Base-by-base conservation (phyloP, 2,797 vertebrate genomes). In the Geotrypetes seraphini region DNA sequence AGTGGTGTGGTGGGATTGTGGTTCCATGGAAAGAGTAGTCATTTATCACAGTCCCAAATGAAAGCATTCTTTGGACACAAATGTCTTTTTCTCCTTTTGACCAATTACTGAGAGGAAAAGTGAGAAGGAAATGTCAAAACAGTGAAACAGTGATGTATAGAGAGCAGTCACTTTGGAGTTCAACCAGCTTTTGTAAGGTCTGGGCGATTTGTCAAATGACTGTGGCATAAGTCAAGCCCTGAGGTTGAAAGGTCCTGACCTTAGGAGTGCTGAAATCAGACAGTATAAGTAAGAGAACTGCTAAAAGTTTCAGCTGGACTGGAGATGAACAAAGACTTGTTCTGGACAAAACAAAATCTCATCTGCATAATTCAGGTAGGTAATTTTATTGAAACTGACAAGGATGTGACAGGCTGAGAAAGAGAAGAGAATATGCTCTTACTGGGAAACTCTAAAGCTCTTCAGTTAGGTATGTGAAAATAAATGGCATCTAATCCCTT, bases 191-290 rank as follows among this genome's bases (percentile, higher is more conserved):
- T 93, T 93, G 87, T 92, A 78, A 87, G 73, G 63, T 43, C 47
- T 56, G 77, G 86, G 77, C 69, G 80, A 96, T 96, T 92, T 95
- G 90, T 96, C 89, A 96, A 89, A 87, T 75, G 76, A 75, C 40
- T 69, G 89, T 92, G 91, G 91, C 91, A 96, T 85, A 94, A 95
- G 95, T 98, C 90, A 91, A 92, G 89, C 88, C 88, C 79, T 61
- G 78, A 88, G 89, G 93, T 91, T 96, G 88, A 96, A 93, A 96
- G 92, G 91, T 90, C 92, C 78, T 90, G 91, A 95, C 93, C 95
- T 84, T 83, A 87, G 83, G 79, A 89, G 85, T 85, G 84, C 78
- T 83, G 71, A 68, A 83, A 84, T 84, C 78, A 79, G 75, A 77
- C 76, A 65, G 68, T 73, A 67, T 78, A 79, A 79, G 78, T 71